phyloP scores from a whole-genome alignment of 2,113 vertebrate genomes.

The Toxotes jaculatrix region DNA sequence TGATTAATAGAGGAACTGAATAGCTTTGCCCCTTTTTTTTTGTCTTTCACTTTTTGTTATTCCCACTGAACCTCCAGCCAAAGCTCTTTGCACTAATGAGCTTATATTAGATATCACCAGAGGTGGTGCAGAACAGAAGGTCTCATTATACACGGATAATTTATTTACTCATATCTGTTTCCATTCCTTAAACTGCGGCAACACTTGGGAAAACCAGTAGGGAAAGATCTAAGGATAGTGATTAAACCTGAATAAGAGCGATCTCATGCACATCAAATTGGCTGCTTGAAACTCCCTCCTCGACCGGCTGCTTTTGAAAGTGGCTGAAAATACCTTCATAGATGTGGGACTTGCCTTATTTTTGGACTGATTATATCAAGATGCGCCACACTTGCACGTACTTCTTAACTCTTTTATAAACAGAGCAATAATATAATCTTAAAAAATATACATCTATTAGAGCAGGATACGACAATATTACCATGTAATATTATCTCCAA shows the following conservation, averaged over 20 bases:
- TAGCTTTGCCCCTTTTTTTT: not conserved
- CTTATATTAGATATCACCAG: slow-evolving; percentile 19
- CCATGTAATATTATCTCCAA: not conserved
- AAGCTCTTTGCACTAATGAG: slow-evolving; percentile 21
- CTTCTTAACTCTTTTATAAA: not conserved
- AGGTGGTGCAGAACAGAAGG: slow-evolving; percentile 42
- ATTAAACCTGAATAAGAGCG: slow-evolving; percentile 24
- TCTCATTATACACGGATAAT: slow-evolving; percentile 33
- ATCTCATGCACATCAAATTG: slow-evolving; percentile 24
- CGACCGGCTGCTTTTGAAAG: slow-evolving; percentile 14
- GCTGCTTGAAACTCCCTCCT: slow-evolving; percentile 1
- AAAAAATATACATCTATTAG: not conserved
- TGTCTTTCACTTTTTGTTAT: not conserved
- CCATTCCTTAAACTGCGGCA: slow-evolving; percentile 25
- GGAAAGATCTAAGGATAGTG: slow-evolving; percentile 22
- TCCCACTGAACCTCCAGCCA: not conserved
- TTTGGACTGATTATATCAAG: slow-evolving; percentile 2
- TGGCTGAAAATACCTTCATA: not conserved
- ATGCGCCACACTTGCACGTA: not conserved
- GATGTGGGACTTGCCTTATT: not conserved
- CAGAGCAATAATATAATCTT: not conserved
- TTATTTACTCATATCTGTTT: slow-evolving; percentile 31
- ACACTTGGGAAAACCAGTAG: slow-evolving; percentile 27
- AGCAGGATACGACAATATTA: not conserved
- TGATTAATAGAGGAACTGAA: not conserved